Conservation (phyloP, 2,888 invertebrate species). For the Drosophila anceps region DNA sequence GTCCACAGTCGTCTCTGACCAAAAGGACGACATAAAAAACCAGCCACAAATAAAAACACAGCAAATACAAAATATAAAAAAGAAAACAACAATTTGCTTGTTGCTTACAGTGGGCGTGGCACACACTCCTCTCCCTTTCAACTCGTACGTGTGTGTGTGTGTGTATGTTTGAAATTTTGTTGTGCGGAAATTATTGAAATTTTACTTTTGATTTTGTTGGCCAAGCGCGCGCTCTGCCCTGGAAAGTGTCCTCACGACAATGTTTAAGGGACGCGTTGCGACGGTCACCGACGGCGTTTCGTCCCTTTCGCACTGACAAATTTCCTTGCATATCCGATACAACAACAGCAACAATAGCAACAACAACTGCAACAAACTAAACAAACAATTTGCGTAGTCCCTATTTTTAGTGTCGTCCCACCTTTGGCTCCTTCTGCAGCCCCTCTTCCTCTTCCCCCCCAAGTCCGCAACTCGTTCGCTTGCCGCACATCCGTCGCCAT, state of each 20-base stretch:
- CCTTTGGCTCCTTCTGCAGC: neutral
- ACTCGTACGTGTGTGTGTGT: conserved; percentile 11
- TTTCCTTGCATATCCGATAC: conserved; percentile 74
- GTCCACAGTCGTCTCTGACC: conserved; percentile 38
- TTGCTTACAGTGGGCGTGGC: conserved; percentile 72
- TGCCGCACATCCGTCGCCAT: conserved; percentile 69
- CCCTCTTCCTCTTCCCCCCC: neutral
- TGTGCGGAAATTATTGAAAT: conserved; percentile 83
- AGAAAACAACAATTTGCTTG: conserved; percentile 49
- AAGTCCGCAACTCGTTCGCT: conserved; percentile 37
- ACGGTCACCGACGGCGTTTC: conserved; percentile 54
- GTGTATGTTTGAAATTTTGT: conserved; percentile 68
- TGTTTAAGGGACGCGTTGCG: conserved; percentile 50
- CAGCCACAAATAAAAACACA: conserved; percentile 13
- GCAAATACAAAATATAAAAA: conserved; percentile 2
- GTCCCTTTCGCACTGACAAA: conserved; percentile 65
- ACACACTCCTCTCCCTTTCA: neutral
- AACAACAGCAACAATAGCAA: conserved; percentile 29
- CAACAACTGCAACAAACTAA: conserved; percentile 30
- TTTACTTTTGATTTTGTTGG: conserved; percentile 72
- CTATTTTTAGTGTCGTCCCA: conserved; percentile 22
- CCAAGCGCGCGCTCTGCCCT: conserved; percentile 7
- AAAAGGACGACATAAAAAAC: conserved; percentile 22
- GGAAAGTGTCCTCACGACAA: conserved; percentile 29
- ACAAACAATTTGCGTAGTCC: conserved; percentile 63